Percentiles rank a stretch among this genome's conserved stretches.
phyloP scores from a whole-genome alignment of 2,797 vertebrate genomes.

The Pantherophis alleghaniensis region DNA sequence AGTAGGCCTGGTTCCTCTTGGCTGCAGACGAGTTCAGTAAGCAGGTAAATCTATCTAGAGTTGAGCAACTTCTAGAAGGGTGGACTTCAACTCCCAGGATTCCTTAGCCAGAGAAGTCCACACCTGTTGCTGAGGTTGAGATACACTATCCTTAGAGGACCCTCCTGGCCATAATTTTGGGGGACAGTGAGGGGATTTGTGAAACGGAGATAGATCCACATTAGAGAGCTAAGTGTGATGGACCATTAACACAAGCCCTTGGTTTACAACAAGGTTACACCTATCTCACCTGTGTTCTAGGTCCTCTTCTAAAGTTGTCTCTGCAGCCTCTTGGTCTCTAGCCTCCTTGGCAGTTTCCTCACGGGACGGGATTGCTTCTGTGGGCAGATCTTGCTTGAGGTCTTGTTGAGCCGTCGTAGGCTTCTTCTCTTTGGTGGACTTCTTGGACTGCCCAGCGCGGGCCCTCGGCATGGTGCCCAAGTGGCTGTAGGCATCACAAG shows the following conservation, averaged over 20 bases:
- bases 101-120: background rate
- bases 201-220: background rate
- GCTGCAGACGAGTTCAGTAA: background rate
- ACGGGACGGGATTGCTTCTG: fast-evolving
- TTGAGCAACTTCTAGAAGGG: background rate
- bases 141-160: background rate
- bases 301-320: background rate
- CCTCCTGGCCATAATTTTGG: background rate
- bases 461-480: background rate
- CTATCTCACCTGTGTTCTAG: background rate
- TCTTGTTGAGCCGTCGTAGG: background rate
- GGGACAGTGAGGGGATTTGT: too few relatives aligned
- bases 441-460: background rate
- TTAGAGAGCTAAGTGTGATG: background rate
- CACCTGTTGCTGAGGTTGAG: too few relatives aligned
- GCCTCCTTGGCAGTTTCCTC: too few relatives aligned
- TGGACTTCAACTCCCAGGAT: background rate
- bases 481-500: background rate
- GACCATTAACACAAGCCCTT: background rate
- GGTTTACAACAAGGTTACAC: background rate
- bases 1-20: background rate
- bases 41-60: background rate
- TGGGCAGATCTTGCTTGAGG: fast-evolving
- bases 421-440: background rate
- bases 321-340: background rate